Percentiles rank a stretch among this genome's conserved stretches.
These are phyloP conservation scores for Pristionchus entomophagus DNA, from an alignment of 2,888 invertebrate genomes.

Conservation along the genomic window DNA sequence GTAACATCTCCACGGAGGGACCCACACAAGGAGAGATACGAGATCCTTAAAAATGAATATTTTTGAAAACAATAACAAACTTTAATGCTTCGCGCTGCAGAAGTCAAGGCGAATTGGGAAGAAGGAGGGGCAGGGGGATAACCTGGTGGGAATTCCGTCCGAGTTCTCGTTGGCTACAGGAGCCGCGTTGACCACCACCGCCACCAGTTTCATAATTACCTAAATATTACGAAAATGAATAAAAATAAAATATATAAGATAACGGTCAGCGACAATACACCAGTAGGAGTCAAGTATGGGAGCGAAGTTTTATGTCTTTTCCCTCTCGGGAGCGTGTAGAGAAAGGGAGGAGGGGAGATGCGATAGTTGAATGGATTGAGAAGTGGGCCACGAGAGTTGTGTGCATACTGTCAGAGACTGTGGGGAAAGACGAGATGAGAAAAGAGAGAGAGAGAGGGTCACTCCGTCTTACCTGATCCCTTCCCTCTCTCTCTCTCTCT, in stretches of 20 bases:
- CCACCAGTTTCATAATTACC: conserved; percentile 38
- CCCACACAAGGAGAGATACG: neutral
- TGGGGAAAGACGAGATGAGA: conserved; percentile 46
- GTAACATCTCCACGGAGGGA: conserved; percentile 10
- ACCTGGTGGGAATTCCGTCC: conserved; percentile 30
- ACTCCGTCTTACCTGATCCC: neutral
- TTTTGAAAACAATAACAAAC: no score
- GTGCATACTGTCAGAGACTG: conserved; percentile 3
- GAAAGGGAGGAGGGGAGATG: conserved; percentile 42
- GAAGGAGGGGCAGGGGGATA: no score
- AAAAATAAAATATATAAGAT: neutral
- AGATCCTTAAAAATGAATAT: conserved; percentile 12
- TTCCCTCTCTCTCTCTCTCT: conserved; percentile 12
- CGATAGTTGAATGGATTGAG: conserved; percentile 46
- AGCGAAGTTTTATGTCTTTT: neutral
- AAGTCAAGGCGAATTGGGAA: neutral
- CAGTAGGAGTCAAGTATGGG: neutral
- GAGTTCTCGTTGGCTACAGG: conserved; percentile 28
- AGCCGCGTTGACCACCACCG: conserved; percentile 27
- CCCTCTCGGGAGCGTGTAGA: conserved; percentile 19
- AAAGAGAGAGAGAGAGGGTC: conserved; percentile 35
- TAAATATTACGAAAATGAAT: no score
- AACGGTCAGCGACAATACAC: neutral
- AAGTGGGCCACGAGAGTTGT: conserved; percentile 34
- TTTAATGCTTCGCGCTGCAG: no score